Evolutionary conservation across 2,797 vertebrate species (phyloP).

Genomic region (Brachyalestes nurse): DNA sequence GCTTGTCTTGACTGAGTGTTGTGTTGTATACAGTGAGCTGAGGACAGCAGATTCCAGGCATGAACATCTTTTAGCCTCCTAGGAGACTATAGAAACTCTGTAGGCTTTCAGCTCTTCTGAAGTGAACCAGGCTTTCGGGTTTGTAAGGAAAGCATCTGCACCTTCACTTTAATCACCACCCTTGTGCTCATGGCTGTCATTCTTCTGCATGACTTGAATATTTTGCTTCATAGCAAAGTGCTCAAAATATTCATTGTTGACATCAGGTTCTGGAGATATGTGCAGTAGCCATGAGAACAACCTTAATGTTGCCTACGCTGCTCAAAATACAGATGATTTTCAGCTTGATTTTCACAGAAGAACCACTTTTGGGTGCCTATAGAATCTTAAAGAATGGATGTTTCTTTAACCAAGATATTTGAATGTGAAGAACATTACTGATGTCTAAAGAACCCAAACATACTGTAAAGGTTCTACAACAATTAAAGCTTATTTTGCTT

Average conservation of each 20-base stretch:
- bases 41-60: constrained; percentile 8
- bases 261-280: too few species aligned
- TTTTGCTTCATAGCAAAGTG: not conserved
- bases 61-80: constrained; percentile 11
- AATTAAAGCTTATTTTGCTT: not conserved
- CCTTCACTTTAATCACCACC: not conserved
- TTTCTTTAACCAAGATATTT: not conserved
- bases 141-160: not conserved
- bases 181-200: not conserved
- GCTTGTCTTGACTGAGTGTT: constrained; percentile 33
- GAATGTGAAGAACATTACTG: not conserved
- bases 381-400: too few species aligned
- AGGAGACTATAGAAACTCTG: not conserved
- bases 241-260: not conserved
- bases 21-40: constrained; percentile 3
- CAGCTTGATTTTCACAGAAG: not conserved
- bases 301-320: not conserved
- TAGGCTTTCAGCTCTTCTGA: not conserved
- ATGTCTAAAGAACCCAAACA: too few species aligned
- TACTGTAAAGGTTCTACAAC: too few species aligned
- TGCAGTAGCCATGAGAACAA: not conserved
- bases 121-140: not conserved
- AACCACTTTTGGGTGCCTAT: not conserved
- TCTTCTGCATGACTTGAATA: not conserved
- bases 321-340: not conserved